Conservation (phyloP, 2,113 vertebrate species). For the Thamnophis sirtalis region DNA sequence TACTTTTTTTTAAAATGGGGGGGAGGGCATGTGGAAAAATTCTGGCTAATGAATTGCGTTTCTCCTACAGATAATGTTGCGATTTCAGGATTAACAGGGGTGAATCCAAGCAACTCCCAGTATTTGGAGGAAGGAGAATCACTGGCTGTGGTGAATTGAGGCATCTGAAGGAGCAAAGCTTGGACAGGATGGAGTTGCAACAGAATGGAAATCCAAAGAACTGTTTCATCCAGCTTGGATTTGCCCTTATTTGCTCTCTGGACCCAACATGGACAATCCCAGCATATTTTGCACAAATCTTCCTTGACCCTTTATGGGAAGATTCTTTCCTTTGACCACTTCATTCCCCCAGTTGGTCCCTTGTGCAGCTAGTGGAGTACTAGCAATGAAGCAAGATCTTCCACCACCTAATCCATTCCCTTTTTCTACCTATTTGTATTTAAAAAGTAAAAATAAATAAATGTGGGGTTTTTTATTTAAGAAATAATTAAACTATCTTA, state of each 20-base stretch:
- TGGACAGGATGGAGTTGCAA: no score
- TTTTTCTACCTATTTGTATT: not conserved
- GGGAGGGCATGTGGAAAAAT: not conserved
- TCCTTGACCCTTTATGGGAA: not conserved
- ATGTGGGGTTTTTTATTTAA: not conserved
- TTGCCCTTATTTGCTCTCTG: not conserved
- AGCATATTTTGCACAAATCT: not conserved
- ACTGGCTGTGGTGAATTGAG: slow-evolving; percentile 36
- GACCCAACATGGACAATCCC: not conserved
- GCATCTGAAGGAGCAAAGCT: not conserved
- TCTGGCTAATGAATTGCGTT: not conserved
- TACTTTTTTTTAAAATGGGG: no score
- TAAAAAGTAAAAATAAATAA: not conserved
- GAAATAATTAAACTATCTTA: not conserved
- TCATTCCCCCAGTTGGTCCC: not conserved
- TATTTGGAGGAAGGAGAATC: fast-evolving
- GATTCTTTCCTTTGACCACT: not conserved
- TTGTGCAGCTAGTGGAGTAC: not conserved
- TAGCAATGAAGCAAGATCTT: not conserved
- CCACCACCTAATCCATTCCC: not conserved
- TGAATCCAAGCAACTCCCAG: fast-evolving
- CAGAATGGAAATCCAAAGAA: not conserved
- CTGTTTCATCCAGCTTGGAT: not conserved
- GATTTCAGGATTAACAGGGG: not conserved
- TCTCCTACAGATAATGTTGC: not conserved